Percentiles rank a stretch among this genome's conserved stretches.
phyloP scores from a whole-genome alignment of 2,113 vertebrate species.

The Cromileptes altivelis region DNA sequence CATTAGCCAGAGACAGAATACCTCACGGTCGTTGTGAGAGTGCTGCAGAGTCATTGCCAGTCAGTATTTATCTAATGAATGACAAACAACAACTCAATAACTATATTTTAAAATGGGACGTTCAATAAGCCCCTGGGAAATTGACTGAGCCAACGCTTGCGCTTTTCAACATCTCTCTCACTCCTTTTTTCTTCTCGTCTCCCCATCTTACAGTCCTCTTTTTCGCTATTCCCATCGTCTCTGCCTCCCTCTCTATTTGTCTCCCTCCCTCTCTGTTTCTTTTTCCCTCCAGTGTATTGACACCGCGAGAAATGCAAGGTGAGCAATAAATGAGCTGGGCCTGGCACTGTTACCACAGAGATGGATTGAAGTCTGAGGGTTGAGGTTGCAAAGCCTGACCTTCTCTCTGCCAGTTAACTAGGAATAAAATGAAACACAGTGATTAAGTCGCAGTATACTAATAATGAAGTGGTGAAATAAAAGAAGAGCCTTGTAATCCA shows the following conservation, averaged over 20 bases:
- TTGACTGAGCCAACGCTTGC: conserved; percentile 25
- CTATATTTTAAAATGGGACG: conserved; percentile 60
- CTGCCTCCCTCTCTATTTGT: conserved; percentile 32
- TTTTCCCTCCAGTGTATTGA: conserved; percentile 61
- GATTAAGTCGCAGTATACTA: background rate
- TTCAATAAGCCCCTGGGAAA: conserved; percentile 65
- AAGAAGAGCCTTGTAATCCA: background rate
- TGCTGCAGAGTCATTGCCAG: conserved; percentile 43
- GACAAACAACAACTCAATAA: conserved; percentile 66
- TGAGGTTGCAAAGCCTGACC: conserved; percentile 41
- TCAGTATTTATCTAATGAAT: conserved; percentile 57
- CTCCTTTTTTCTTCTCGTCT: background rate
- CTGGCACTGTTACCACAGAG: conserved; percentile 55
- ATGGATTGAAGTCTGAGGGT: conserved; percentile 30
- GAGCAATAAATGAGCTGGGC: conserved; percentile 73
- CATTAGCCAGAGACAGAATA: conserved; percentile 36
- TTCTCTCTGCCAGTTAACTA: conserved; percentile 29
- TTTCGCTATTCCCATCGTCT: background rate
- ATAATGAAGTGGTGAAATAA: background rate
- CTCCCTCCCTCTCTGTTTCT: conserved; percentile 32
- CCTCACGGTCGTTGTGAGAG: conserved; percentile 36
- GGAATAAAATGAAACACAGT: background rate
- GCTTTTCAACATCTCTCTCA: conserved; percentile 35
- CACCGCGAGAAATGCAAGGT: conserved; percentile 71
- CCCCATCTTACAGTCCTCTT: background rate